These are phyloP conservation scores for Lynx canadensis DNA, from an alignment of 2,113 vertebrate species.

Conservation along the genomic window DNA sequence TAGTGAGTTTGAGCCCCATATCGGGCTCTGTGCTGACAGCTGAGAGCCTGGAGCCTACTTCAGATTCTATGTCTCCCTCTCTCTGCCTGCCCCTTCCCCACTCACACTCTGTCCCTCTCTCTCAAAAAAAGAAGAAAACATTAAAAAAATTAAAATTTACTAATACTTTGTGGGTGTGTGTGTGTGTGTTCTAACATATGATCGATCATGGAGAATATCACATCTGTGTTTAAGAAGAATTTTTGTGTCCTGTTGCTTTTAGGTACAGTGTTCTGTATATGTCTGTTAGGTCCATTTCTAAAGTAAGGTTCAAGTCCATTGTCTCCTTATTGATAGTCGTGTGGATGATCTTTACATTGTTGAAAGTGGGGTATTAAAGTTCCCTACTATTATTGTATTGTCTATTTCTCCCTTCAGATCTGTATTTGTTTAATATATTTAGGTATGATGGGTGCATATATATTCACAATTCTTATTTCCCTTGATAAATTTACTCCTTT, in stretches of 20 bases:
- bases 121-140: too few species aligned
- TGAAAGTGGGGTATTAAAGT: not conserved
- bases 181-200: not conserved
- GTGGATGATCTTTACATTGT: not conserved
- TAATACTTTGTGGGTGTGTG: not conserved
- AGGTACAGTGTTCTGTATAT: not conserved
- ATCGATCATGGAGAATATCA: not conserved
- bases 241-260: not conserved
- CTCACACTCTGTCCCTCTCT: too few species aligned
- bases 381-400: not conserved
- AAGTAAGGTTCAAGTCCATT: not conserved
- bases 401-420: not conserved
- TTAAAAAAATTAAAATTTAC: not conserved
- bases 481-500: not conserved
- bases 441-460: not conserved
- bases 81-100: too few species aligned
- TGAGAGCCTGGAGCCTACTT: too few species aligned
- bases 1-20: too few species aligned
- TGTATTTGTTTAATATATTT: not conserved
- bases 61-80: too few species aligned
- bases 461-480: not conserved
- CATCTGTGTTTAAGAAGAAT: not conserved
- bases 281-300: not conserved
- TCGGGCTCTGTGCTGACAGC: too few species aligned
- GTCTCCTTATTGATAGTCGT: not conserved